Evolutionary conservation across 23 tunicate species (phyloP).

Genomic region (Diplosoma virens): DNA sequence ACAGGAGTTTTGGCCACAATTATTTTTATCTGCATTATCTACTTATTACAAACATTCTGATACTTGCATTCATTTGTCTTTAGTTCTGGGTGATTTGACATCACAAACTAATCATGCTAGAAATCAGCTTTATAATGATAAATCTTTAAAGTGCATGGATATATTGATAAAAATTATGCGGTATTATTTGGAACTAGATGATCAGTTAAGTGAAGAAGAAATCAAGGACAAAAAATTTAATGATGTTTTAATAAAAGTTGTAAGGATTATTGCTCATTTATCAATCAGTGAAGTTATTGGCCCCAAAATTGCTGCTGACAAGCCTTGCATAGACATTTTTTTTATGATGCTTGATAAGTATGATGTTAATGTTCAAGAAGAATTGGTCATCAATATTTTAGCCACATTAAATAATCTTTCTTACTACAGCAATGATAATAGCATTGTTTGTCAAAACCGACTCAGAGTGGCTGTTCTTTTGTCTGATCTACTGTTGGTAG

Average conservation of each 20-base stretch:
- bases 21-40: slow-evolving; percentile 20
- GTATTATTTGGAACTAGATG: neutral
- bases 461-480: slow-evolving; percentile 25
- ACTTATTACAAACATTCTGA: slow-evolving; percentile 22
- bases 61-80: slow-evolving; percentile 50
- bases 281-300: slow-evolving; percentile 62
- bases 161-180: slow-evolving; percentile 1
- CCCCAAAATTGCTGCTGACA: slow-evolving; percentile 37
- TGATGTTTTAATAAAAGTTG: slow-evolving; percentile 60
- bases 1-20: slow-evolving; percentile 28
- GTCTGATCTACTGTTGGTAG: slow-evolving; percentile 34
- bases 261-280: slow-evolving; percentile 78
- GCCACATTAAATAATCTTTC: slow-evolving; percentile 78
- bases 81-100: slow-evolving; percentile 69
- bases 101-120: slow-evolving; percentile 50
- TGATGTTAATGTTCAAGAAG: slow-evolving; percentile 34
- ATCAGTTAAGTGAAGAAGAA: neutral
- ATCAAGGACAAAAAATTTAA: slow-evolving; percentile 3
- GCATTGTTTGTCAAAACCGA: slow-evolving; percentile 34
- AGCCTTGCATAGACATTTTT: slow-evolving; percentile 13
- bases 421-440: slow-evolving; percentile 30
- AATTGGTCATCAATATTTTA: slow-evolving; percentile 56
- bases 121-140: neutral
- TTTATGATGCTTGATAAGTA: slow-evolving; percentile 22
- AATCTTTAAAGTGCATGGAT: neutral